phyloP scores from a whole-genome alignment of 2,113 vertebrate species.

The Aptenodytes patagonicus region DNA sequence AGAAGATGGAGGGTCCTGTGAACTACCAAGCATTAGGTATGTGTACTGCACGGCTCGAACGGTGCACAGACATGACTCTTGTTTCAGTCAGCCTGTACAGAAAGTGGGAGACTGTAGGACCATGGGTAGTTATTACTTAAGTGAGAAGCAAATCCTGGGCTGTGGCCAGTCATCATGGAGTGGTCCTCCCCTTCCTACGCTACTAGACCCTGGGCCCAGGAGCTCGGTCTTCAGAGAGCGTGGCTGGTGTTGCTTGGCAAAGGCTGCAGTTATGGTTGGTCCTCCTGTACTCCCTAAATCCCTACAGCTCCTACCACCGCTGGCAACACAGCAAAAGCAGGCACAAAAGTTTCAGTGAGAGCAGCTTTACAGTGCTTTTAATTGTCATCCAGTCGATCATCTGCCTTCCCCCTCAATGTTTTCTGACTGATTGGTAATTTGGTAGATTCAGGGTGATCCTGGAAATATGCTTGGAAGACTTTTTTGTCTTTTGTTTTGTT shows the following conservation, averaged over 20 bases:
- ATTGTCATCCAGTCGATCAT: not conserved
- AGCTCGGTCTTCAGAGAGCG: fast-evolving
- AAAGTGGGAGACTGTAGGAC: not conserved
- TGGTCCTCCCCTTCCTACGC: fast-evolving
- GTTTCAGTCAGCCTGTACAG: not conserved
- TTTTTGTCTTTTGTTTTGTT: not conserved
- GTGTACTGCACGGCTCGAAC: not conserved
- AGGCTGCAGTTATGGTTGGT: not conserved
- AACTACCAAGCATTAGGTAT: too few species aligned
- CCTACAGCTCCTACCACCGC: not conserved
- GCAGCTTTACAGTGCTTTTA: not conserved
- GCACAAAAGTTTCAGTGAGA: not conserved
- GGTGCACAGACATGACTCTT: not conserved
- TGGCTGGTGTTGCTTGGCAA: not conserved
- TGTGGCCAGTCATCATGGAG: not conserved
- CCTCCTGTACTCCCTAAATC: not conserved
- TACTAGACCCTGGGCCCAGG: not conserved
- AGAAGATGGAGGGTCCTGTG: not conserved
- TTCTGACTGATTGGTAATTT: not conserved
- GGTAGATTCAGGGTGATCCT: slow-evolving; percentile 11
- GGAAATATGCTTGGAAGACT: not conserved
- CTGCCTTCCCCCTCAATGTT: not conserved
- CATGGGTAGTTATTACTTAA: not conserved
- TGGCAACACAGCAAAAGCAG: not conserved
- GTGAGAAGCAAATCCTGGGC: not conserved